Evolutionary conservation across 2,888 invertebrate species (phyloP), one percentile per base, ranked within the genome.

Genomic region (Acleris cristana): DNA sequence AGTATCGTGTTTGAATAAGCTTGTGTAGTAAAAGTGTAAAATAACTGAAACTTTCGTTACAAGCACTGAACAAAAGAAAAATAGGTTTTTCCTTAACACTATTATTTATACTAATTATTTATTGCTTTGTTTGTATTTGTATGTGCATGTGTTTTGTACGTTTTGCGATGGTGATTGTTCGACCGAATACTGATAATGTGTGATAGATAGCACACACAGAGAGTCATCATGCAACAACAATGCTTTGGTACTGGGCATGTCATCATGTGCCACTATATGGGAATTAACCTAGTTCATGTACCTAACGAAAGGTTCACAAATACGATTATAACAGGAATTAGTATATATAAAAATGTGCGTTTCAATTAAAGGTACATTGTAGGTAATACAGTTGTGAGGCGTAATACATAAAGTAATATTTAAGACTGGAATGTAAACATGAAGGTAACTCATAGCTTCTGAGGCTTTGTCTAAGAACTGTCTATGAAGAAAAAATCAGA

Each of bases 401-500:
- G 51, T 69, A 45, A 55, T 60, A 53, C 48, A 23, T 40, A 70
- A 59, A 61, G 54, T 49, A 70, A 71, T 73, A 68, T 48, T 71
- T 67, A 69, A 73, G 71, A 75, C 72, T 88, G 90, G 90, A 90
- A 90, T 90, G 90, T 89, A 79, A 77, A 73, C 59, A 75, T 79
- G 82, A 84, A 86, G 84, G 83, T 82, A 83, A 81, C 81, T 73
- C 77, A 81, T 90, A 91, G 91, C 90, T 78, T 90, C 90, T 90
- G 76, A 83, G 89, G 90, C 90, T 89, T 86, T 83, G 75, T 84
- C 79, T 83, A 81, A 75, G 74, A 80, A 76, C 79, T 80, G 83
- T 81, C 72, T 76, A 78, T 75, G 77, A 79, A 77, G n/a, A 75
- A 76, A 78, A 80, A 71, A 73, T 73, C 73, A 74, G 77, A 72